Percentiles rank a stretch among this genome's conserved stretches.
These are phyloP conservation scores for Micropoecilia bifurca DNA, from an alignment of 2,797 vertebrate species.

Conservation along the genomic window DNA sequence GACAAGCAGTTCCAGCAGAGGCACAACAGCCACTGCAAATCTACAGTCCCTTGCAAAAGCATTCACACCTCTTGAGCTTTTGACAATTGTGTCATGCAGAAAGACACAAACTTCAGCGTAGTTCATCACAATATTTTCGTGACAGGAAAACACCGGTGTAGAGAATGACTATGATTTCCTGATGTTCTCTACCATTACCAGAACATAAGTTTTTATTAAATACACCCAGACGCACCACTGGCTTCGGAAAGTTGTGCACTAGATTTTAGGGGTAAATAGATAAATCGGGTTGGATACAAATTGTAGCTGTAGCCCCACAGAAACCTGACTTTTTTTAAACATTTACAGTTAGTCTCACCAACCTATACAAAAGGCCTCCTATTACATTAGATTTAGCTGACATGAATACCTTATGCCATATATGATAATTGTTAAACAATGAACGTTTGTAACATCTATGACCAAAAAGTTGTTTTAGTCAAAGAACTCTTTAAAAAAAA, in stretches of 20 bases:
- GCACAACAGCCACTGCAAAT: neutral
- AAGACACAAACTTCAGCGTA: neutral
- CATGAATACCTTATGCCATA: neutral
- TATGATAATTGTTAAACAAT: neutral
- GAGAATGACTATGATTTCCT: neutral
- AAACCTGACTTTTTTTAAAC: neutral
- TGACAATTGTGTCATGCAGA: neutral
- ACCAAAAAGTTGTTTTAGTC: neutral
- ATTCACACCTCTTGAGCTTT: neutral
- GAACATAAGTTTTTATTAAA: neutral
- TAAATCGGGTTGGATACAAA: neutral
- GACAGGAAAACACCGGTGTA: neutral
- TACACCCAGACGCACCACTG: neutral
- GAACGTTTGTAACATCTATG: neutral
- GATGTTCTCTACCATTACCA: neutral
- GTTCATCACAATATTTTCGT: neutral
- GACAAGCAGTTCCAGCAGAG: neutral
- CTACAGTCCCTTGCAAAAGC: neutral
- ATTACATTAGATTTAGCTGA: neutral
- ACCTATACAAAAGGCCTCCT: neutral
- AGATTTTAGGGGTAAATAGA: neutral
- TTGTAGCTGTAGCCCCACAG: neutral
- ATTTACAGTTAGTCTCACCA: neutral
- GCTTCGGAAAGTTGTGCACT: neutral
- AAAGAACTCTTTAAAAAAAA: neutral